Evolutionary conservation across 2,113 vertebrate species (phyloP).

Genomic region (Tachysurus fulvidraco): DNA sequence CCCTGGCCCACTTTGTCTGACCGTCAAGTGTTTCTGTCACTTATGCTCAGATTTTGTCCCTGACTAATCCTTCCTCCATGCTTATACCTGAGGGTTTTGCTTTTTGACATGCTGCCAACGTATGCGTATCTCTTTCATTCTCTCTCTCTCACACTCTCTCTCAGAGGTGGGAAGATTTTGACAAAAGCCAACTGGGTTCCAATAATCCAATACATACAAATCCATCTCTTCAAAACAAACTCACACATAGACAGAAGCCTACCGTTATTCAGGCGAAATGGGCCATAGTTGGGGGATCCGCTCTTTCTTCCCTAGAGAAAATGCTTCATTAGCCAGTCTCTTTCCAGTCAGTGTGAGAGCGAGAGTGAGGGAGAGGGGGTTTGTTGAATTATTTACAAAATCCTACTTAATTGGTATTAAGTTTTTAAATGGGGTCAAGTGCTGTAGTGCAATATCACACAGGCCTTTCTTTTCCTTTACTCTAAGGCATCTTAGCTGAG

Average conservation of each 20-base stretch:
- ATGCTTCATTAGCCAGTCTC: slow-evolving; percentile 80
- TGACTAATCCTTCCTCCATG: slow-evolving; percentile 38
- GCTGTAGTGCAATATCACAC: slow-evolving; percentile 69
- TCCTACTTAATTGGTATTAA: slow-evolving; percentile 79
- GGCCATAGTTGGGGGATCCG: slow-evolving; percentile 72
- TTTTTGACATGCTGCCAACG: slow-evolving; percentile 36
- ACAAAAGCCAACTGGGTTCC: slow-evolving; percentile 40
- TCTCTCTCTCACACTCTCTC: slow-evolving; percentile 8
- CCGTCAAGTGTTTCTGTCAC: slow-evolving; percentile 45
- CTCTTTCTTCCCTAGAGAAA: slow-evolving; percentile 72
- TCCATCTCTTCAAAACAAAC: slow-evolving; percentile 41
- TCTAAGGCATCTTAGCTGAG: slow-evolving; percentile 48
- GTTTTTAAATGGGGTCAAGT: slow-evolving; percentile 84
- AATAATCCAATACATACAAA: slow-evolving; percentile 48
- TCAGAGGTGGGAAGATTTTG: slow-evolving; percentile 32
- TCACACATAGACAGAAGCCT: slow-evolving; percentile 38
- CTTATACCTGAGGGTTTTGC: slow-evolving; percentile 44
- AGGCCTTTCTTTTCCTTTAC: slow-evolving; percentile 52
- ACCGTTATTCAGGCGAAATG: slow-evolving; percentile 61
- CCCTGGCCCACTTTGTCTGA: slow-evolving; percentile 38
- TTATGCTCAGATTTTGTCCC: slow-evolving; percentile 23
- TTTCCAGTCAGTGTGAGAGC: slow-evolving; percentile 68
- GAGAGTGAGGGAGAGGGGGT: slow-evolving; percentile 47
- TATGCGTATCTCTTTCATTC: slow-evolving; percentile 8
- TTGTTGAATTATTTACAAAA: slow-evolving; percentile 79